A percentile compares a stretch with the other conserved stretches of the same genome.
Conservation (phyloP, 2,888 invertebrate genomes). For the Aleiodes leptofemur region DNA sequence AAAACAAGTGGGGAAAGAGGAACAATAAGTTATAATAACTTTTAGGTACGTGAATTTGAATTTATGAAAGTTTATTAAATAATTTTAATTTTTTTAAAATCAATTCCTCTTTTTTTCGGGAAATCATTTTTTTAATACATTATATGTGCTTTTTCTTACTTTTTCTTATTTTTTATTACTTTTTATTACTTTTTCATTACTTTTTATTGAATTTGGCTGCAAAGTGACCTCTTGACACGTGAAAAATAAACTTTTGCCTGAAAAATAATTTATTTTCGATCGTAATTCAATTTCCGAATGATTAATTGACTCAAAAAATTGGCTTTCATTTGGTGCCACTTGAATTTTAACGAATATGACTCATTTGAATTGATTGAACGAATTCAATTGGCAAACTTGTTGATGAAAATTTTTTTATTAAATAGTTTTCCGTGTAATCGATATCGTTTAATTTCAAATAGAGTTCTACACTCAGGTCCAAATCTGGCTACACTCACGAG, state of each 20-base stretch:
- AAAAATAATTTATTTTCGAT: not conserved
- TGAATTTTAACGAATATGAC: not conserved
- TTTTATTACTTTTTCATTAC: not conserved
- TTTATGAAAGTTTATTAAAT: not conserved
- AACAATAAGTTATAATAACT: constrained; percentile 20
- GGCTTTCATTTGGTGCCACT: too few relatives aligned
- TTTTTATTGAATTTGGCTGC: too few relatives aligned
- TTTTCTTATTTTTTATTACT: not conserved
- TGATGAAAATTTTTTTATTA: not conserved
- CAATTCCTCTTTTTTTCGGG: not conserved
- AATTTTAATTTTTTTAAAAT: not conserved
- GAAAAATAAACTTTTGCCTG: not conserved
- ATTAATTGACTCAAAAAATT: not conserved
- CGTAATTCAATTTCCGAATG: not conserved
- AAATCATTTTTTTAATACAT: constrained; percentile 2
- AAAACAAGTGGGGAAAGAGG: constrained; percentile 32
- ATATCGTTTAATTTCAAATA: constrained; percentile 47
- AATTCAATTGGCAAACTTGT: not conserved
- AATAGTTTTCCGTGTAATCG: constrained; percentile 50
- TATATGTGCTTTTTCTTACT: constrained; percentile 13
- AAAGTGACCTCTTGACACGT: too few relatives aligned
- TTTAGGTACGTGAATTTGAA: constrained; percentile 24
- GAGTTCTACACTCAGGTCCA: constrained; percentile 14
- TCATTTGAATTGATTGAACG: not conserved
- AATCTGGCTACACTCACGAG: constrained; percentile 28